A percentile compares a stretch with the other conserved stretches of the same genome.
Evolutionary conservation across 2,888 invertebrate species (phyloP).

Genomic region (Clitarchus hookeri): DNA sequence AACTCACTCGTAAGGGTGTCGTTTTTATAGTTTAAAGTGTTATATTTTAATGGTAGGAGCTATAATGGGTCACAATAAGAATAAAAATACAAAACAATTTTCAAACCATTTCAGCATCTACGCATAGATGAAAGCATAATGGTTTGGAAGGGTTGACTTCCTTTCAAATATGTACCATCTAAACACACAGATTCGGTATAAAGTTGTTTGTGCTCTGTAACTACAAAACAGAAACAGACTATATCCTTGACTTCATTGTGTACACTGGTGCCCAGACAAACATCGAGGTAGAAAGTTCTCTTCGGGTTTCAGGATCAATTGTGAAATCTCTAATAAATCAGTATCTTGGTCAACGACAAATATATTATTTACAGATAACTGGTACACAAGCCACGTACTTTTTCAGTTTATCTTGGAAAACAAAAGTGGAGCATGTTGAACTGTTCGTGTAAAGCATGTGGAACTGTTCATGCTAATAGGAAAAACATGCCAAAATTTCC

Average conservation of each 20-base stretch:
- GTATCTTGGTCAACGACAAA: not conserved
- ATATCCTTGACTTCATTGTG: not conserved
- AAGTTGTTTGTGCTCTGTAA: too few species aligned
- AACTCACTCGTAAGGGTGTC: too few species aligned
- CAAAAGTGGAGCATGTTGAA: not conserved
- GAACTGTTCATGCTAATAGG: too few species aligned
- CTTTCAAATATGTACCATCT: not conserved
- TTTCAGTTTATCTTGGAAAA: conserved; percentile 1
- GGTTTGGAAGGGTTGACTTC: not conserved
- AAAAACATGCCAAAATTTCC: not conserved
- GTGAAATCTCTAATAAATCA: not conserved
- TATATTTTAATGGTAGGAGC: too few species aligned
- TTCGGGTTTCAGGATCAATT: conserved; percentile 1
- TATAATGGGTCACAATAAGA: too few species aligned
- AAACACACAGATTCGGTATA: too few species aligned
- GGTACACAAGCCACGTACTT: too few species aligned
- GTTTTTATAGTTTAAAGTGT: too few species aligned
- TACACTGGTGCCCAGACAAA: not conserved
- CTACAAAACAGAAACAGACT: not conserved
- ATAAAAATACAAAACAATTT: not conserved
- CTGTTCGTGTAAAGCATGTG: not conserved
- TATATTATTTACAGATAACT: not conserved
- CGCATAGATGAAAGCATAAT: not conserved
- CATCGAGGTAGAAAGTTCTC: not conserved
- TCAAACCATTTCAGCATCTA: not conserved